Evolutionary conservation across 2,888 invertebrate genomes (phyloP), one percentile per base, ranked within the genome.

Genomic region (Ectemnius continuus): DNA sequence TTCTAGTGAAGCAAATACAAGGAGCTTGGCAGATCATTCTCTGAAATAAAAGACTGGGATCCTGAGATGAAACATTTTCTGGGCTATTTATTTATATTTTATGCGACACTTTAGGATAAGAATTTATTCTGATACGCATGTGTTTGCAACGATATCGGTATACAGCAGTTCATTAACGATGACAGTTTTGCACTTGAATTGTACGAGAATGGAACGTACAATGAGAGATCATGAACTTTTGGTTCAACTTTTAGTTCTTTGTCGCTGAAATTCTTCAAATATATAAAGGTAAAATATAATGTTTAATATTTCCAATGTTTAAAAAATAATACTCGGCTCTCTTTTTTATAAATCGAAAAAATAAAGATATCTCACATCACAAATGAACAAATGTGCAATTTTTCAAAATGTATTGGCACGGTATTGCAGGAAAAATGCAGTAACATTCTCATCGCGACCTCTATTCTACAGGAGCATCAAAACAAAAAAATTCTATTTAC

Each of bases 321-420:
- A 56, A 36, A 62, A 65, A 60, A 63, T 46, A 16, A 3, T 60
- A 62, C 47, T 62, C 8, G 8, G 28, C 70, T 70, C 59, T 62
- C 48, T 66, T 70, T 65, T 61, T 78, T 52, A 36, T 73, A 61
- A 48, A 58, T 14, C 20, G 60, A 56, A 47, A 52, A 36, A 76
- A 74, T 70, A 74, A 62, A 71, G 68, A 73, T 63, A 79, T 83
- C 81, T 83, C 77, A 76, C 83, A 79, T 79, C 81, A 78, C 81
- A 60, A 82, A 83, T 83, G 77, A 79, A 82, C 77, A 80, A 18
- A 67, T 56, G 48, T 65, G 16, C 74, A 69, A 72, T 59, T 70
- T 70, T 67, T 67, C 4, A 80, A 66, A 16, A 13, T 57, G 70
- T 20, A 48, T 64, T 13, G 20, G 59, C n/a, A 47, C 13, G n/a